Conservation (phyloP, 2,888 invertebrate species). For the Polydrusus pterygomalis region DNA sequence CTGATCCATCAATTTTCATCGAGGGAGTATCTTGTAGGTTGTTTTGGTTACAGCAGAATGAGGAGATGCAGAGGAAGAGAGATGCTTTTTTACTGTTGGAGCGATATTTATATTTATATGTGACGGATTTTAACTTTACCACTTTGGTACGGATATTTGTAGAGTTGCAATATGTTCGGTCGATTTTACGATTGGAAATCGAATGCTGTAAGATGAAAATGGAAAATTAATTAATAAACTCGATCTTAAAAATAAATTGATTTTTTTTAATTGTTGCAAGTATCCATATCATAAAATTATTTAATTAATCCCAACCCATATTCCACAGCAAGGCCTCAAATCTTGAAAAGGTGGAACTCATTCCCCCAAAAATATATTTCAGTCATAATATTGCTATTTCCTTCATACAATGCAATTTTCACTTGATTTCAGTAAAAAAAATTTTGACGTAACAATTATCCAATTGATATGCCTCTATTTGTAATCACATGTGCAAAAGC, state of each 20-base stretch:
- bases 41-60: conserved; percentile 8
- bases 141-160: conserved; percentile 11
- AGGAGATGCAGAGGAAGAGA: conserved; percentile 1
- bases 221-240: conserved; percentile 13
- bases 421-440: too few species aligned
- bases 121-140: conserved; percentile 7
- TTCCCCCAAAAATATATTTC: too few species aligned
- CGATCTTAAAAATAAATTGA: neutral
- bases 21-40: conserved; percentile 35
- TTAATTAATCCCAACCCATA: too few species aligned
- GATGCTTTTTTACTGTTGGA: conserved; percentile 13
- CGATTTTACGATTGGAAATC: conserved; percentile 8
- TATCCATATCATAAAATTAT: too few species aligned
- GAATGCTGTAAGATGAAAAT: conserved; percentile 21
- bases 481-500: too few species aligned
- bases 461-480: too few species aligned
- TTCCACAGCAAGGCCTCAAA: too few species aligned
- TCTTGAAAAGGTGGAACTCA: too few species aligned
- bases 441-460: too few species aligned
- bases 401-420: too few species aligned
- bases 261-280: neutral
- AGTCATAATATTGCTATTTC: too few species aligned
- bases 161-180: conserved; percentile 1
- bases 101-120: conserved; percentile 16
- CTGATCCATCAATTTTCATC: conserved; percentile 40